Evolutionary conservation across 1,140 invertebrate genomes (phyloP).

Genomic region (Colletes latitarsis): DNA sequence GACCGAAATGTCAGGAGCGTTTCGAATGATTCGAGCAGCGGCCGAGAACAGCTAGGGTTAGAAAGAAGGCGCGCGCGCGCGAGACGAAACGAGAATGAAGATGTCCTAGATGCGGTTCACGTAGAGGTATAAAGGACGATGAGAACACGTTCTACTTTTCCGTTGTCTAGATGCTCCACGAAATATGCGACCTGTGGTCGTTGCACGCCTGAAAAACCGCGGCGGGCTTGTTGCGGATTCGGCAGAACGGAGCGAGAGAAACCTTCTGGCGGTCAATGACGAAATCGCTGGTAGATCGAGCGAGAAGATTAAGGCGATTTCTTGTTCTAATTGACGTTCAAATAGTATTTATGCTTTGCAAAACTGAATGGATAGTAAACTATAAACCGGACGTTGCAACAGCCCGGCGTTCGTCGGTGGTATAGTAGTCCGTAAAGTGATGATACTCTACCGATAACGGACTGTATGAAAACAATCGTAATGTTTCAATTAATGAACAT

Average conservation of each 20-base stretch:
- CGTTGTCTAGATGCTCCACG: conserved; percentile 14
- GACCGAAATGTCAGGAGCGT: conserved; percentile 33
- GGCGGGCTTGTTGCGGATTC: conserved; percentile 15
- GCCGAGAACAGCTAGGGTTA: not conserved
- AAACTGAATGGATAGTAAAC: conserved; percentile 27
- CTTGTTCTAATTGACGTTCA: conserved; percentile 50
- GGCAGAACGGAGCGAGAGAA: not conserved
- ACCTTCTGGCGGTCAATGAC: not conserved
- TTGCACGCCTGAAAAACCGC: not conserved
- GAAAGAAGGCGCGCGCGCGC: not conserved
- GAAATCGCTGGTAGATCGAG: conserved; percentile 19
- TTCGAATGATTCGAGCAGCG: conserved; percentile 1
- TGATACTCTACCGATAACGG: too few relatives aligned
- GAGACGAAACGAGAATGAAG: not conserved
- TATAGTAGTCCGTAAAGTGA: too few relatives aligned
- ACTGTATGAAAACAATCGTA: too few relatives aligned
- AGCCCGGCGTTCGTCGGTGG: not conserved
- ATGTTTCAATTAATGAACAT: too few relatives aligned
- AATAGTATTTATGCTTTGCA: conserved; percentile 41
- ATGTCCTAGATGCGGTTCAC: not conserved
- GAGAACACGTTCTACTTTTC: conserved; percentile 4
- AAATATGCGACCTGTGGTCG: conserved; percentile 8
- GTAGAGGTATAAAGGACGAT: not conserved
- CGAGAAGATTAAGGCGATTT: conserved; percentile 17
- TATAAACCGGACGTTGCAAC: conserved; percentile 12